A percentile compares a stretch with the other conserved stretches of the same genome.
phyloP scores from a whole-genome alignment of 2,797 vertebrate species.

The Acanthurus leucopareius region DNA sequence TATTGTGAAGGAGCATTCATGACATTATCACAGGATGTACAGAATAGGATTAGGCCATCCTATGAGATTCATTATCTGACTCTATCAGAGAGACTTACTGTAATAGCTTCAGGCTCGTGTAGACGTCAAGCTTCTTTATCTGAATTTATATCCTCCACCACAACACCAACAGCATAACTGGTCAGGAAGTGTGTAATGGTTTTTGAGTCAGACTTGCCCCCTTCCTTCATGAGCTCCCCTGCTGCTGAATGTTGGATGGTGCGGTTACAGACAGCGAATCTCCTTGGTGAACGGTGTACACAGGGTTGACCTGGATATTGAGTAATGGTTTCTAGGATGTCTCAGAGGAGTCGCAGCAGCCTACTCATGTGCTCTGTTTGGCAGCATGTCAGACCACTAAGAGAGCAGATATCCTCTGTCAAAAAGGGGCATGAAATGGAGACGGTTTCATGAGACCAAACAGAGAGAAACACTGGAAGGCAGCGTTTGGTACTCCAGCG shows the following conservation, averaged over 20 bases:
- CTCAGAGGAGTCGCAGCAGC: slow-evolving; percentile 60
- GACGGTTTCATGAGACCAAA: slow-evolving; percentile 51
- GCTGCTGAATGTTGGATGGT: slow-evolving; percentile 28
- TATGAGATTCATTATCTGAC: slow-evolving; percentile 37
- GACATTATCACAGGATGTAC: slow-evolving; percentile 14
- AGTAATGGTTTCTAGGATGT: slow-evolving; percentile 67
- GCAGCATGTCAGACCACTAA: slow-evolving; percentile 56
- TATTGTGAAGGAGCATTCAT: slow-evolving; percentile 31
- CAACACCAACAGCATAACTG: slow-evolving; percentile 43
- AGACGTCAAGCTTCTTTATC: slow-evolving; percentile 39
- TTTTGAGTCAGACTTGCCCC: slow-evolving; percentile 22
- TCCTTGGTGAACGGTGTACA: slow-evolving; percentile 47
- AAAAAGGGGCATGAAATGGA: slow-evolving; percentile 50
- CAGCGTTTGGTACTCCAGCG: slow-evolving; percentile 2
- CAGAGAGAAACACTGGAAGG: slow-evolving; percentile 24
- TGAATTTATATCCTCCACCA: slow-evolving; percentile 45
- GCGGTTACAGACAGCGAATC: slow-evolving; percentile 31
- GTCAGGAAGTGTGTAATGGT: slow-evolving; percentile 44
- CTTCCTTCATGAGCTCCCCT: slow-evolving; percentile 12
- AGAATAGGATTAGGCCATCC: slow-evolving; percentile 39
- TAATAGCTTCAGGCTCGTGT: slow-evolving; percentile 53
- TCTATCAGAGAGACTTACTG: slow-evolving; percentile 62
- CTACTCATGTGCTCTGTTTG: slow-evolving; percentile 67
- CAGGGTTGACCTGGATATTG: slow-evolving; percentile 72
- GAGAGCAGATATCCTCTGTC: slow-evolving; percentile 58